Conservation (phyloP, 2,113 vertebrate species). For the Hippolais icterina region DNA sequence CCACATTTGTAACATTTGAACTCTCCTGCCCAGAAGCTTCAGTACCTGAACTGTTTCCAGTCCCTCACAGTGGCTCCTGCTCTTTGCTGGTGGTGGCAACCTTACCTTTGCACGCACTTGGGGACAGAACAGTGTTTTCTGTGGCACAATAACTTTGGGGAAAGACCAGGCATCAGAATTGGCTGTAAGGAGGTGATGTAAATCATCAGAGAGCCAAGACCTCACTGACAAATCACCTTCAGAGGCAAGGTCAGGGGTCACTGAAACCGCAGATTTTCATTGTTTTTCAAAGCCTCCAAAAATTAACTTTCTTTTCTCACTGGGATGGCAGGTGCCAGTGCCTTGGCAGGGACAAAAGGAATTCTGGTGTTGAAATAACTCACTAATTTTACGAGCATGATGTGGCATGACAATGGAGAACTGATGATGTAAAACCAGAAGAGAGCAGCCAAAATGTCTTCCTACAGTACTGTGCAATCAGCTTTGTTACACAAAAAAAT, state of each 20-base stretch:
- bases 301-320: background rate
- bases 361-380: constrained; percentile 4
- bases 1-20: background rate
- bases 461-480: background rate
- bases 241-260: background rate
- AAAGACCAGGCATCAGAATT: background rate
- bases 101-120: background rate
- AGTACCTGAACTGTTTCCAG: background rate
- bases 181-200: background rate
- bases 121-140: background rate
- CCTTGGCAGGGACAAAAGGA: background rate
- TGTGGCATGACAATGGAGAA: background rate
- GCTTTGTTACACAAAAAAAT: background rate
- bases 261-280: background rate
- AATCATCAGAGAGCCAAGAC: background rate
- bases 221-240: background rate
- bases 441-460: background rate
- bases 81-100: background rate
- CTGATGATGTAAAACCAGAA: background rate
- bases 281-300: background rate
- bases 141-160: background rate
- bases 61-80: background rate
- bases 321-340: background rate
- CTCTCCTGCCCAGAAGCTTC: background rate
- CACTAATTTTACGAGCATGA: background rate